These are phyloP conservation scores for Sturmia bella DNA, from an alignment of 2,888 invertebrate species.

Conservation along the genomic window DNA sequence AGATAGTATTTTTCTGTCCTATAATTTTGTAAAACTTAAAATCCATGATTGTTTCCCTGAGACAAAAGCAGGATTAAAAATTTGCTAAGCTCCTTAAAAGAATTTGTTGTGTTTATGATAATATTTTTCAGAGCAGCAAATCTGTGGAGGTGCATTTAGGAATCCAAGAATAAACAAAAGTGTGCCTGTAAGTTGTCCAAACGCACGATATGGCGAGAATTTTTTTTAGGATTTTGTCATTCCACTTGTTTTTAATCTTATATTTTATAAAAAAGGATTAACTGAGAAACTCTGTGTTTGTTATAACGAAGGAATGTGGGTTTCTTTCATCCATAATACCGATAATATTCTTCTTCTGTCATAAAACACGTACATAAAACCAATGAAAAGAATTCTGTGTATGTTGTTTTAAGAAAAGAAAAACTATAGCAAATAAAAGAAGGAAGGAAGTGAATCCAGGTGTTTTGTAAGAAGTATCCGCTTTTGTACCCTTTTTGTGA, in stretches of 20 bases:
- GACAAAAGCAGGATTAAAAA: conserved; percentile 37
- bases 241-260: background rate
- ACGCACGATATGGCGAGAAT: conserved; percentile 4
- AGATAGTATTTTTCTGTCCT: too few species aligned
- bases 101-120: background rate
- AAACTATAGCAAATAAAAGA: conserved; percentile 28
- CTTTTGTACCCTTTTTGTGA: conserved; percentile 8
- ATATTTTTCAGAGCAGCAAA: conserved; percentile 8
- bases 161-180: background rate
- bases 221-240: background rate
- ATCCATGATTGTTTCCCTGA: background rate
- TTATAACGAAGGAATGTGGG: background rate
- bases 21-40: background rate
- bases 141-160: conserved; percentile 31
- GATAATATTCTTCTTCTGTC: conserved; percentile 32
- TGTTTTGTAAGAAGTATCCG: conserved; percentile 52
- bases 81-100: conserved; percentile 3
- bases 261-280: background rate
- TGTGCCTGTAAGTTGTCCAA: background rate
- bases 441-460: conserved; percentile 33
- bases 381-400: conserved; percentile 35
- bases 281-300: background rate
- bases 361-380: conserved; percentile 36
- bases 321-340: conserved; percentile 26
- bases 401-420: conserved; percentile 41